Evolutionary conservation across 2,888 invertebrate genomes (phyloP).

Genomic region (Pachymerium ferrugineum): DNA sequence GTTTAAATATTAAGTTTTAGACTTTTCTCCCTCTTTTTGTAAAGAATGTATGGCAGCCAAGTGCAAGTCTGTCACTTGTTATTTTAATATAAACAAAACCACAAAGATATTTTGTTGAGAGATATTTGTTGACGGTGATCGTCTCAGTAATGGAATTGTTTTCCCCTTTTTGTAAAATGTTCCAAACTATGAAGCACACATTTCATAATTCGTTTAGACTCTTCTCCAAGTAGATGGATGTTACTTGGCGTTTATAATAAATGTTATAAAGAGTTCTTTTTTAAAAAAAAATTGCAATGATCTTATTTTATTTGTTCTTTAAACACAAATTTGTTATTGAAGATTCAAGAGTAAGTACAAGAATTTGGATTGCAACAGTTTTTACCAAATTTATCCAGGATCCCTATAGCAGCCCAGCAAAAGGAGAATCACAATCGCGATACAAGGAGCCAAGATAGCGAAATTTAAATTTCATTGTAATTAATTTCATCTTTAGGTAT

Average conservation of each 20-base stretch:
- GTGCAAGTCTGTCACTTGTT: constrained; percentile 8
- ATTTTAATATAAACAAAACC: constrained; percentile 7
- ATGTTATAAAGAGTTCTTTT: constrained; percentile 16
- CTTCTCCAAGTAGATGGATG: neutral
- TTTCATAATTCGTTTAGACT: constrained; percentile 7
- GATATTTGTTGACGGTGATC: neutral
- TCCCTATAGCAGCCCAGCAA: too few relatives aligned
- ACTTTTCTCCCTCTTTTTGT: neutral
- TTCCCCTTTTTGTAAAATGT: constrained; percentile 19
- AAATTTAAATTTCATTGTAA: too few relatives aligned
- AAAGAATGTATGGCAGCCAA: neutral
- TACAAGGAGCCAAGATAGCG: too few relatives aligned
- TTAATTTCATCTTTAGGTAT: too few relatives aligned
- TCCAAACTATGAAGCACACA: constrained; percentile 5
- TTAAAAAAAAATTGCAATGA: too few relatives aligned
- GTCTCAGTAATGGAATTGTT: neutral
- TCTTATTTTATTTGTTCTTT: too few relatives aligned
- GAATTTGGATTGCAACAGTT: too few relatives aligned
- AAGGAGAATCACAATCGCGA: too few relatives aligned
- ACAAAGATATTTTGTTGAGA: constrained; percentile 5
- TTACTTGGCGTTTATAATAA: constrained; percentile 11
- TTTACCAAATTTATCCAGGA: too few relatives aligned
- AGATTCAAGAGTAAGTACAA: too few relatives aligned
- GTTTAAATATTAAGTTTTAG: neutral
- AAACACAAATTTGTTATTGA: too few relatives aligned